Conservation (phyloP, 1,140 invertebrate species). For the Babylonia areolata region DNA sequence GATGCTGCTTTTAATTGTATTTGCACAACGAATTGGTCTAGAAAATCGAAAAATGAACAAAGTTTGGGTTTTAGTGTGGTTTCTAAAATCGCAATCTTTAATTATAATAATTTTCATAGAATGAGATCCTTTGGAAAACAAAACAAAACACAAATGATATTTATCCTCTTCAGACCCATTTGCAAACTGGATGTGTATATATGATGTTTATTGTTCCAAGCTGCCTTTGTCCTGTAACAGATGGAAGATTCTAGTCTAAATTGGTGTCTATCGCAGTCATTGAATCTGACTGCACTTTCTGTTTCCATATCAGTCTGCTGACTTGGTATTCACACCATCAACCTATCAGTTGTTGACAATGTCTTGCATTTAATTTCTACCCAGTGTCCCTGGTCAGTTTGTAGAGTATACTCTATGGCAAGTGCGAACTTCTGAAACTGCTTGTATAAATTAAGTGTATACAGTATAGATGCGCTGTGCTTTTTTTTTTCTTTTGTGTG, state of each 20-base stretch:
- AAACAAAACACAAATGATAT: neutral
- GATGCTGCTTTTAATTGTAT: conserved; percentile 21
- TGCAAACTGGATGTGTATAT: neutral
- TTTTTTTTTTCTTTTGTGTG: no score
- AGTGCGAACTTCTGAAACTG: no score
- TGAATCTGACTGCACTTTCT: neutral
- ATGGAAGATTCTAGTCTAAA: conserved; percentile 18
- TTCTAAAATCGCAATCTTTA: neutral
- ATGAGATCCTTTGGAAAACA: neutral
- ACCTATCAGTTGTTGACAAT: neutral
- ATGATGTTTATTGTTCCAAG: conserved; percentile 12
- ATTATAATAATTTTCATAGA: neutral
- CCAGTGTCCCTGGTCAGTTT: neutral
- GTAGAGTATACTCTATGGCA: no score
- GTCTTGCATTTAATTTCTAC: conserved; percentile 16
- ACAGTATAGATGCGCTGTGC: no score
- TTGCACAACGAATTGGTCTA: conserved; percentile 23
- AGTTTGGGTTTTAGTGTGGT: neutral
- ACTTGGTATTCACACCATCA: no score
- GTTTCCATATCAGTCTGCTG: neutral
- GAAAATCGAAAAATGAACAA: neutral
- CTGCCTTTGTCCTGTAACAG: neutral
- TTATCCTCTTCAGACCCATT: no score
- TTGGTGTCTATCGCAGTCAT: neutral
- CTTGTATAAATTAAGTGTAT: no score